These are phyloP conservation scores for Bombyx huttoni DNA, from an alignment of 2,888 invertebrate genomes.

Conservation along the genomic window DNA sequence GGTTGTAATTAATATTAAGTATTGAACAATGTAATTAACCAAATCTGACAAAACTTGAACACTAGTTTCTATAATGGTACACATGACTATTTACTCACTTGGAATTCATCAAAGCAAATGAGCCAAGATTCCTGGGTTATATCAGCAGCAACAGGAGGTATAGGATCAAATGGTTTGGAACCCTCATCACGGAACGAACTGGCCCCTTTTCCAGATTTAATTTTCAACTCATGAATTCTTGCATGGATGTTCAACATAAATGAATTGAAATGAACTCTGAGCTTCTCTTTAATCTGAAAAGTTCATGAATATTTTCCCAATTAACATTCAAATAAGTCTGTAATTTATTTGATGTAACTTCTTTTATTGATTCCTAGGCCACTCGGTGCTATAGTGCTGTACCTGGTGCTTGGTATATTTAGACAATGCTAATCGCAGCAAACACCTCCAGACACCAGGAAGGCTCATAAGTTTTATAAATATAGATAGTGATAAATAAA, in stretches of 20 bases:
- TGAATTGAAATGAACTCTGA: slow-evolving; percentile 94
- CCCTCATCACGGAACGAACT: slow-evolving; percentile 58
- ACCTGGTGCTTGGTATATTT: too few species aligned
- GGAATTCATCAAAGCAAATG: slow-evolving; percentile 98
- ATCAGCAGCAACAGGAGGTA: slow-evolving; percentile 90
- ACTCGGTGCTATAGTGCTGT: too few species aligned
- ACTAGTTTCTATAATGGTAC: too few species aligned
- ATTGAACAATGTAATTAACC: too few species aligned
- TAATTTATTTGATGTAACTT: too few species aligned
- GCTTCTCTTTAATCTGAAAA: slow-evolving; percentile 76
- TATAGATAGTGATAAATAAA: too few species aligned
- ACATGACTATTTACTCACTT: slow-evolving; percentile 70
- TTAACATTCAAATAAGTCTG: neutral
- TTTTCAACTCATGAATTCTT: slow-evolving; percentile 89
- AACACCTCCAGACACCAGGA: too few species aligned
- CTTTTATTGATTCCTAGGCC: too few species aligned
- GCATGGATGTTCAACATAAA: slow-evolving; percentile 98
- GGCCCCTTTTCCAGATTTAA: slow-evolving; percentile 59
- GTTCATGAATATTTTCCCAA: neutral
- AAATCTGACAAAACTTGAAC: too few species aligned
- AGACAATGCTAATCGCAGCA: too few species aligned
- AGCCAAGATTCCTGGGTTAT: slow-evolving; percentile 91
- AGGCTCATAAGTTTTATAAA: too few species aligned
- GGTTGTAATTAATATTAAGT: too few species aligned
- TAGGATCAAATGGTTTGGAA: slow-evolving; percentile 86